Conservation (phyloP, 2,888 invertebrate genomes). For the Chloromyia formosa region DNA sequence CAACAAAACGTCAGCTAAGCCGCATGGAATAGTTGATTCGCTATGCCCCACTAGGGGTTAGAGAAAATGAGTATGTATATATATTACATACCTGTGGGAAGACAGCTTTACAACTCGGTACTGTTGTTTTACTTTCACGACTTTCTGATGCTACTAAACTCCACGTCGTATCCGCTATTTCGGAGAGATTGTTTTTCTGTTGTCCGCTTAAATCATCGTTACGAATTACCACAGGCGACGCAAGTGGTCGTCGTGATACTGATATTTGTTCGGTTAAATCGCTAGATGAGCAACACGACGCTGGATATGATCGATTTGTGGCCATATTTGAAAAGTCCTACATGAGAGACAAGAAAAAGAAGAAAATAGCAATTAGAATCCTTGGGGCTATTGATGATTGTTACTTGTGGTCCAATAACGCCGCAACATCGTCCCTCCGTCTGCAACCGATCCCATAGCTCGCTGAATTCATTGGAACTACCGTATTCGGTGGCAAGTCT, state of each 20-base stretch:
- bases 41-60: no score
- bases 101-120: constrained; percentile 52
- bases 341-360: constrained; percentile 1
- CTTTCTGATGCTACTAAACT: constrained; percentile 52
- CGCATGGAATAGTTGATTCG: no score
- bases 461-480: constrained; percentile 75
- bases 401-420: constrained; percentile 68
- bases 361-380: background rate
- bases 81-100: constrained; percentile 52
- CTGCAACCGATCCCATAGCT: constrained; percentile 81
- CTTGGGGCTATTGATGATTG: background rate
- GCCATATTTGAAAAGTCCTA: constrained; percentile 51
- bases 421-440: constrained; percentile 82
- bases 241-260: constrained; percentile 52
- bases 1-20: no score
- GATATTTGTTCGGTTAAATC: constrained; percentile 53
- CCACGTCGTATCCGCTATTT: constrained; percentile 52
- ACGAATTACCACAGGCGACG: constrained; percentile 52
- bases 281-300: constrained; percentile 52
- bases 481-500: constrained; percentile 76
- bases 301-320: constrained; percentile 53
- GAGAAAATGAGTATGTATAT: no score
- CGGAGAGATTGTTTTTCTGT: constrained; percentile 51
- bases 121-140: constrained; percentile 50
- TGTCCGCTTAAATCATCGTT: constrained; percentile 50